Percentiles rank a stretch among this genome's conserved stretches.
phyloP scores from a whole-genome alignment of 2,797 vertebrate genomes.

The Pterois miles region DNA sequence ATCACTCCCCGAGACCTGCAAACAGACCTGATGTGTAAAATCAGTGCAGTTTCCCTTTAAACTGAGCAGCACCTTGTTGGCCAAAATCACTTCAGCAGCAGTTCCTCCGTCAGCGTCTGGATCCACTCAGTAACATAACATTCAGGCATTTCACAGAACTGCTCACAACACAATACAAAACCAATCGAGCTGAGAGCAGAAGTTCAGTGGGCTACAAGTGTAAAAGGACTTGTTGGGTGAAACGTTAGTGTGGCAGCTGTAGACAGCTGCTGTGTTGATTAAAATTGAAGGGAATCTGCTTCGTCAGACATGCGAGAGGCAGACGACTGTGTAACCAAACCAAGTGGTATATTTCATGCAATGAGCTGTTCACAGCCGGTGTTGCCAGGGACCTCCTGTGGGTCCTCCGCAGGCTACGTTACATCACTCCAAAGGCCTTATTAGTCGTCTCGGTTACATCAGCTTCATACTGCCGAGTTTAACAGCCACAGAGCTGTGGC shows the following conservation, averaged over 20 bases:
- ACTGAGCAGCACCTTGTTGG: neutral
- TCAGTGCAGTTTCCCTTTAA: neutral
- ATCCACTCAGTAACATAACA: neutral
- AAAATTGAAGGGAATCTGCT: neutral
- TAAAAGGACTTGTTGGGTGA: neutral
- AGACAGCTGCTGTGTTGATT: neutral
- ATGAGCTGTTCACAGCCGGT: neutral
- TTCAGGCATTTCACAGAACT: neutral
- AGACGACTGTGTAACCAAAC: neutral
- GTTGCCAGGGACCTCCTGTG: neutral
- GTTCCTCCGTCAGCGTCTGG: neutral
- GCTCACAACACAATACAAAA: neutral
- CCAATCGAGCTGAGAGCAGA: neutral
- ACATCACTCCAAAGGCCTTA: conserved; percentile 4
- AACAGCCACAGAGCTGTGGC: conserved; percentile 11
- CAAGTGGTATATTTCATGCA: neutral
- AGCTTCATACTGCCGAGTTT: neutral
- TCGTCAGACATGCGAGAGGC: neutral
- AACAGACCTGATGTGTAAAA: neutral
- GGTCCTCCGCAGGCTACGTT: neutral
- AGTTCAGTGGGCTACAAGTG: neutral
- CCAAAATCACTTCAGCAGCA: neutral
- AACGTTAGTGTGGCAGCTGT: neutral
- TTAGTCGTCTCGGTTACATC: conserved; percentile 9
- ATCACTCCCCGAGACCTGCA: neutral